Base-by-base conservation (phyloP, 2,888 invertebrate genomes). In the Adelphocoris suturalis region DNA sequence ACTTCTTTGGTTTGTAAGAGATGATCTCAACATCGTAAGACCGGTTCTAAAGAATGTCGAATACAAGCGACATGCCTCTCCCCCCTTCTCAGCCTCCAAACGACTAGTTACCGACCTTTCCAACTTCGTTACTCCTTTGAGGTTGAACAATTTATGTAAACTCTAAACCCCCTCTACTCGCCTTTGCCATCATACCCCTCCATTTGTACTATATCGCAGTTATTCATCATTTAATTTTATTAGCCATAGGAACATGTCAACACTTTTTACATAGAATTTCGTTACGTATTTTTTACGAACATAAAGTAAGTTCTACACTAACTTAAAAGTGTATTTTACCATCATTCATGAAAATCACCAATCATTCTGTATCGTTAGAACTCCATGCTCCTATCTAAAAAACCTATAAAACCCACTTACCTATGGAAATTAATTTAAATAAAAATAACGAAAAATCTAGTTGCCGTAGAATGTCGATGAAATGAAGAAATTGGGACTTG, bases 11-110 rank as follows among this genome's bases (percentile, higher is more conserved):
- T 82, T 85, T 55, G 85, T 88, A 47, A 80, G 88, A 88, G 88
- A 88, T 88, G 88, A 88, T 88, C 88, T 88, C 88, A 88, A 88
- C 88, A 78, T 76, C 80, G 27, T 52, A 88, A 89, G 89, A 89
- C 89, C 89, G 89, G 89, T 89, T 89, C 75, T 89, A 75, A 89
- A 89, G 89, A 89, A 89, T 89, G 89, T 89, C 76, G 89, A 89
- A 89, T 89, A 84, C 84, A 76, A 81, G 86, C 86, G 88, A 88
- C 88, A 88, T 88, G 88, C 88, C 76, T 88, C 57, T 52, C 78
- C 52, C 37, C 86, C 78, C 88, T 48, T 52, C 82, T 47, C 80
- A 48, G 80, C 48, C 48, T 48, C 27, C 55, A 85, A 85, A 82
- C 82, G 82, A 82, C 47, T 47, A 48, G 46, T 82, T 52, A 82